Conservation (phyloP, 2,888 invertebrate genomes). For the Nudaria mundana region DNA sequence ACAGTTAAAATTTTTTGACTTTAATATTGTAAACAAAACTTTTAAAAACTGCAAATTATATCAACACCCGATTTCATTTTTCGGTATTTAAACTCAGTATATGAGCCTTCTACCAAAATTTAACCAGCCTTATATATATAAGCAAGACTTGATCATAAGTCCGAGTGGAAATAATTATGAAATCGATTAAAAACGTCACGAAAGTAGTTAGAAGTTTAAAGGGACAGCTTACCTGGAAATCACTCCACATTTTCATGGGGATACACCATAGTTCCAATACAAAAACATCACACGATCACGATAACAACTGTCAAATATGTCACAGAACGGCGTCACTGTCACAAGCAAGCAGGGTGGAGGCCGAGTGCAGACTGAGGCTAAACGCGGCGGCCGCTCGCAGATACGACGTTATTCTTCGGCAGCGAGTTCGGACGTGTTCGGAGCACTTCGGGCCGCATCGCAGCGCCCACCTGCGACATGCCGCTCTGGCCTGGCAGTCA, state of each 20-base stretch:
- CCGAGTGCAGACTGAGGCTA: constrained; percentile 71
- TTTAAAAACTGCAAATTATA: constrained; percentile 1
- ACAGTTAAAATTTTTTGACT: too few species aligned
- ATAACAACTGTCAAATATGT: constrained; percentile 78
- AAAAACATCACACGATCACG: constrained; percentile 80
- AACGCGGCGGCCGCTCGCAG: constrained; percentile 23
- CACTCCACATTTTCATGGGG: constrained; percentile 81
- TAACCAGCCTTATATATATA: too few species aligned
- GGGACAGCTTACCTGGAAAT: constrained; percentile 71
- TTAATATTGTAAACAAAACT: constrained; percentile 12
- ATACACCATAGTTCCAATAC: constrained; percentile 80
- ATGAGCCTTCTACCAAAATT: too few species aligned
- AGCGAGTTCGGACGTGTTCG: constrained; percentile 36
- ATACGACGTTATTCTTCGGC: constrained; percentile 15
- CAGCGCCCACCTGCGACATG: constrained; percentile 74
- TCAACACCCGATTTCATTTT: too few species aligned
- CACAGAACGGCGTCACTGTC: constrained; percentile 68
- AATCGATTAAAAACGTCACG: constrained; percentile 15
- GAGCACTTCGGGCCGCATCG: constrained; percentile 40
- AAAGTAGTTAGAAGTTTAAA: constrained; percentile 10
- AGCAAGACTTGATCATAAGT: constrained; percentile 38
- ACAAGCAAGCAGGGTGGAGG: constrained; percentile 60
- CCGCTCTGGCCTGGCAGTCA: constrained; percentile 15
- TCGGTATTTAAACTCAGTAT: too few species aligned
- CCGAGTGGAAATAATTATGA: constrained; percentile 31